phyloP scores from a whole-genome alignment of 2,888 invertebrate species.

The Atherix ibis region DNA sequence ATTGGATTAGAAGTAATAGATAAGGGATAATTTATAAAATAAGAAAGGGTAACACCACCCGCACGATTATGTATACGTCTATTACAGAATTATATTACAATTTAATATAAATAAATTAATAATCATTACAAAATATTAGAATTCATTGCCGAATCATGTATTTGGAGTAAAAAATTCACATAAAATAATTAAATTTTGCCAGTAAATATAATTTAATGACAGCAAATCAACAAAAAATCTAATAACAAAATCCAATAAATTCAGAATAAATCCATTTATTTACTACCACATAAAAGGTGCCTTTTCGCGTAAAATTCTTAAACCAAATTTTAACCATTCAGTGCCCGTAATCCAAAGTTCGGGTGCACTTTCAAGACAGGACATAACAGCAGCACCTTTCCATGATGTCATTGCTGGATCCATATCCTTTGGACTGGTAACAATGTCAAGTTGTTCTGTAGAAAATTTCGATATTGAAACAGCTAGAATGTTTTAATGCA shows the following conservation, averaged over 20 bases:
- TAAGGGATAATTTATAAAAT: no score
- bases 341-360: slow-evolving; percentile 77
- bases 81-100: no score
- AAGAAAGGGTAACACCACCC: no score
- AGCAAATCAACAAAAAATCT: no score
- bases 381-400: slow-evolving; percentile 91
- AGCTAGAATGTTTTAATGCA: slow-evolving; percentile 5
- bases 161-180: not conserved
- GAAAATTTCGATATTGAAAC: slow-evolving; percentile 13
- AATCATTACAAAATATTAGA: no score
- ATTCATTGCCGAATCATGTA: not conserved
- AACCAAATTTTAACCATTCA: slow-evolving; percentile 77
- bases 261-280: no score
- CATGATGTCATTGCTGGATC: slow-evolving; percentile 80
- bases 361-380: slow-evolving; percentile 80
- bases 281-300: slow-evolving; percentile 84
- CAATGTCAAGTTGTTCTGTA: slow-evolving; percentile 68
- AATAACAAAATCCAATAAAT: no score
- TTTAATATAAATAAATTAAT: no score
- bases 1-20: no score
- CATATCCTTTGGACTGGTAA: slow-evolving; percentile 81
- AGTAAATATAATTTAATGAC: not conserved
- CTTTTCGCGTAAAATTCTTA: slow-evolving; percentile 72
- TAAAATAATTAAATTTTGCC: not conserved
- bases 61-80: no score